Percentiles rank a stretch among this genome's conserved stretches.
These are phyloP conservation scores for Pachliopta kotzebuea DNA, from an alignment of 2,888 invertebrate species.

Conservation along the genomic window DNA sequence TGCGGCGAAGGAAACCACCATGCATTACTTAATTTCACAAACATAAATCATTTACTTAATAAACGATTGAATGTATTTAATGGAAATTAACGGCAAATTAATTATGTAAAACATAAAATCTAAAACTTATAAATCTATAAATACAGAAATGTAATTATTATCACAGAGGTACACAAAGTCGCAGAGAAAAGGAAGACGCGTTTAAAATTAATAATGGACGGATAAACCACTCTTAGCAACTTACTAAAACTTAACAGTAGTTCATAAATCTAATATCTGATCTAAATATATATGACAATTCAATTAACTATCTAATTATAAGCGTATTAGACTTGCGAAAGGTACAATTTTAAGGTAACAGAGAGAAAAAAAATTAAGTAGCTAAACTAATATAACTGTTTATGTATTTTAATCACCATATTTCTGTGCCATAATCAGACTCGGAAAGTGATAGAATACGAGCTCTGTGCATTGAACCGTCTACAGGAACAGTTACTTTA, in stretches of 20 bases:
- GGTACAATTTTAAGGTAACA: constrained; percentile 37
- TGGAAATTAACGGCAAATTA: constrained; percentile 24
- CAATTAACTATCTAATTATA: constrained; percentile 29
- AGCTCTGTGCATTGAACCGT: constrained; percentile 82
- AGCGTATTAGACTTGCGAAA: constrained; percentile 37
- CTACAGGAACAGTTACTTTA: constrained; percentile 83
- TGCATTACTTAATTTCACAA: constrained; percentile 46
- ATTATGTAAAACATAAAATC: constrained; percentile 31
- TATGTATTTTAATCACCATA: constrained; percentile 80
- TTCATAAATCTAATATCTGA: constrained; percentile 8
- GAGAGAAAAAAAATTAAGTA: constrained; percentile 21
- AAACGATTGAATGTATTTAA: constrained; percentile 17
- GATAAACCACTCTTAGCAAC: constrained; percentile 20
- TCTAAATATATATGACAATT: constrained; percentile 26
- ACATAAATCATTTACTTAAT: constrained; percentile 17
- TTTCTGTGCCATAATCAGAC: constrained; percentile 85
- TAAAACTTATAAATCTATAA: constrained; percentile 18
- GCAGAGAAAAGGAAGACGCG: constrained; percentile 24
- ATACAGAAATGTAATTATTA: constrained; percentile 21
- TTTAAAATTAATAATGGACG: constrained; percentile 24
- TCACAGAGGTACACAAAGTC: constrained; percentile 23
- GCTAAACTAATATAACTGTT: constrained; percentile 13
- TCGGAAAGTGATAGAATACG: constrained; percentile 83
- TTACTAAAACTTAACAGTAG: constrained; percentile 23
- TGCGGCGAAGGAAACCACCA: constrained; percentile 67